Evolutionary conservation across 2,888 invertebrate genomes (phyloP), one percentile per base, ranked within the genome.

Genomic region (Dasysyrphus albostriatus): DNA sequence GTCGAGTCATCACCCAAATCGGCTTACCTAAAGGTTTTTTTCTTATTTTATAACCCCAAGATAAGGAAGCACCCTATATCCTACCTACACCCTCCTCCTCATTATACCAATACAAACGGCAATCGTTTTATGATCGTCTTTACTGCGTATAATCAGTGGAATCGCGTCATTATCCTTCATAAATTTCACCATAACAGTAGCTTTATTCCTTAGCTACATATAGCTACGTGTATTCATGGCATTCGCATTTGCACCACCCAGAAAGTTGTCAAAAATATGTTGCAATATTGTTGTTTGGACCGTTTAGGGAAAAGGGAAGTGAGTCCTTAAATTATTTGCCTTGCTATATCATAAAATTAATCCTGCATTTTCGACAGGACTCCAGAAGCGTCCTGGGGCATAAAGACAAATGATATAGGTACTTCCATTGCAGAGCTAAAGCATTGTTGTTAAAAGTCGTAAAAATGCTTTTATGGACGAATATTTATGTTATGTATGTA

Each of bases 111-210:
- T 67, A 32, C 63, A 63, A 63, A 81, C 59, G 70, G 56, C 78
- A 87, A 87, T 83, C 85, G 85, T 83, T 87, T 87, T 87, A 87
- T 78, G 78, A 78, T 74, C 78, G 83, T 87, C 85, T 87, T 87
- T 87, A 87, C 85, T 83, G 85, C 65, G 58, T 87, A 77, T 87
- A 87, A 87, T 87, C 85, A 83, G 82, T 83, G 70, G 70, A 87
- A 87, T 83, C 85, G 85, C 69, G 73, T 87, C 83, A 83, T 87
- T 87, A 87, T 87, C 85, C 85, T 87, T 87, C 83, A 87, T 87
- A 87, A 82, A 87, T 87, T 87, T 74, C 58, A 42, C 72, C 80
- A 80, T 51, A 72, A 70, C 81, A 32, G 39, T 51, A 76, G 74
- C 59, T 77, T 47, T 49, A n/a, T 34, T 37, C 32, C 32, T 32